Percentiles rank a stretch among this genome's conserved stretches.
Conservation (phyloP, 2,797 vertebrate genomes). For the Leptodactylus fallax region DNA sequence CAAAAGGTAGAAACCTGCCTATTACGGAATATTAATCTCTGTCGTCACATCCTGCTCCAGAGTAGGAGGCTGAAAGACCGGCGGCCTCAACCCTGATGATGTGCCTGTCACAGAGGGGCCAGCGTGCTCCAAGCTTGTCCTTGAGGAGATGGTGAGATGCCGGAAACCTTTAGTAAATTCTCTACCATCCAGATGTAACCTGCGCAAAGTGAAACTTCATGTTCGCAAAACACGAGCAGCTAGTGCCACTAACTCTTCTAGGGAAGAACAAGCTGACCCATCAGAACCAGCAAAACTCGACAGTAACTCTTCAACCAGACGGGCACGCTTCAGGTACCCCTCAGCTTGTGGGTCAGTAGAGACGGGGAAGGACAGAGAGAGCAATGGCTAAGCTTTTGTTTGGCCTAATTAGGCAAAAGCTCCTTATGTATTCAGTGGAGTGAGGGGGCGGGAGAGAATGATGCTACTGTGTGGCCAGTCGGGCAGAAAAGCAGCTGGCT, state of each 20-base stretch:
- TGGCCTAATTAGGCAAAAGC: constrained; percentile 76
- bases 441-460: constrained; percentile 58
- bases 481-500: constrained; percentile 62
- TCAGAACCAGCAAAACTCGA: constrained; percentile 69
- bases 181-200: constrained; percentile 79
- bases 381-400: constrained; percentile 69
- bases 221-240: constrained; percentile 78
- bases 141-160: constrained; percentile 91
- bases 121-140: constrained; percentile 79
- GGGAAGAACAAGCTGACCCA: constrained; percentile 70
- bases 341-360: constrained; percentile 41
- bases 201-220: constrained; percentile 84
- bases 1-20: constrained; percentile 65
- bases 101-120: constrained; percentile 81
- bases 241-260: constrained; percentile 71
- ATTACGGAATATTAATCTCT: constrained; percentile 50
- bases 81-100: constrained; percentile 75
- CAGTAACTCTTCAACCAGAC: constrained; percentile 72
- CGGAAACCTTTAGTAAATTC: constrained; percentile 79
- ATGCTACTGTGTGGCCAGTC: constrained; percentile 48
- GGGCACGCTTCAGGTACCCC: constrained; percentile 84
- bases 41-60: constrained; percentile 61
- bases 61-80: constrained; percentile 64
- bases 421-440: constrained; percentile 66
- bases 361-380: constrained; percentile 61